A percentile compares a stretch with the other conserved stretches of the same genome.
Conservation (phyloP, 2,113 vertebrate genomes). For the Sardina pilchardus region DNA sequence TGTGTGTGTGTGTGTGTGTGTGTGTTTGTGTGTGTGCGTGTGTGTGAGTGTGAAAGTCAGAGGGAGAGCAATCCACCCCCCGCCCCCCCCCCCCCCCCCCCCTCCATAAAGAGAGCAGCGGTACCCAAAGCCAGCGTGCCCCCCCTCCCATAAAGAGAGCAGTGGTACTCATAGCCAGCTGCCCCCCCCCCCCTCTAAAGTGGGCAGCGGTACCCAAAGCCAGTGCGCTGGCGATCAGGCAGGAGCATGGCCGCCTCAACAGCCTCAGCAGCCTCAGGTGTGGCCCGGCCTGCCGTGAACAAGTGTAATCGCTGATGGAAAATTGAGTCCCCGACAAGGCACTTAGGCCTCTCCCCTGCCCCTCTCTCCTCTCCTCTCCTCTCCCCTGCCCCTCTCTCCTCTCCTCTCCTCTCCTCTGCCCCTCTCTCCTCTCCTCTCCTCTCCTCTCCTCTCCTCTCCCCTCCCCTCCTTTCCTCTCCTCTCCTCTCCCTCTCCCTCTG, state of each 20-base stretch:
- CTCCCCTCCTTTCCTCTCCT: neutral
- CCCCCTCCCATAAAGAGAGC: neutral
- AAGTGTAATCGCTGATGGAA: conserved; percentile 25
- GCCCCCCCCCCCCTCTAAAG: neutral
- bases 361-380: neutral
- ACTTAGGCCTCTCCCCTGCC: conserved; percentile 2
- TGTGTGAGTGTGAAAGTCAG: neutral
- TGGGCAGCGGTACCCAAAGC: neutral
- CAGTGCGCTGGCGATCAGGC: too few relatives aligned
- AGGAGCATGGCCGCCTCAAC: neutral
- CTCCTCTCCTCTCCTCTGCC: neutral
- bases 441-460: neutral
- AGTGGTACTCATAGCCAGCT: neutral
- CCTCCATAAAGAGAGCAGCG: neutral
- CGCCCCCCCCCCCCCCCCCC: neutral
- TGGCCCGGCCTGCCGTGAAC: neutral
- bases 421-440: neutral
- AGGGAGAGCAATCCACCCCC: neutral
- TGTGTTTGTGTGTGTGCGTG: neutral
- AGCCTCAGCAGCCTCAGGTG: conserved; percentile 10
- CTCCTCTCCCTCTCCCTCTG: neutral
- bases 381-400: neutral
- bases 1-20: neutral
- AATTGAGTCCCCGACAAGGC: conserved; percentile 29
- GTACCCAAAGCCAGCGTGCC: neutral